Percentiles rank a stretch among this genome's conserved stretches.
Conservation (phyloP, 2,888 invertebrate species). For the Punctoribates punctum region DNA sequence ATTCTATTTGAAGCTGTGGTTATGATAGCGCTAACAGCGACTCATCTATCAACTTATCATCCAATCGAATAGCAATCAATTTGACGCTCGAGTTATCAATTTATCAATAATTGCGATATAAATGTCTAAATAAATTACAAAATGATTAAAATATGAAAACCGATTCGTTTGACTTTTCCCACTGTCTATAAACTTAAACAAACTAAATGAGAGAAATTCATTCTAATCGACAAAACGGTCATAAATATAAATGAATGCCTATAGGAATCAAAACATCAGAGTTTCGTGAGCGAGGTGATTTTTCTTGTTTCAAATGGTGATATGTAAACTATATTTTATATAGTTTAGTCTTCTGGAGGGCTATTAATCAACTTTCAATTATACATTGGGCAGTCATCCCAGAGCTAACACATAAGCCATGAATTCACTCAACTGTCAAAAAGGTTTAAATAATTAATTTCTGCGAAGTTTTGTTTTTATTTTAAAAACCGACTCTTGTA, state of each 20-base stretch:
- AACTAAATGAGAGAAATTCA: background rate
- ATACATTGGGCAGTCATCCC: background rate
- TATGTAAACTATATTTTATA: too few species aligned
- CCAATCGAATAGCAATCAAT: background rate
- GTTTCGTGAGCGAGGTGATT: too few species aligned
- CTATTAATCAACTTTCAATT: conserved; percentile 23
- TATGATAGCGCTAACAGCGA: background rate
- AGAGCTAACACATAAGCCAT: too few species aligned
- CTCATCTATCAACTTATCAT: background rate
- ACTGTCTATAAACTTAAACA: background rate
- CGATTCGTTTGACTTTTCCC: background rate
- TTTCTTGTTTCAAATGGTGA: too few species aligned
- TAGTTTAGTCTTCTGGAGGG: background rate
- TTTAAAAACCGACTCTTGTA: background rate
- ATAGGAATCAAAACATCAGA: too few species aligned
- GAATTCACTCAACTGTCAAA: conserved; percentile 8
- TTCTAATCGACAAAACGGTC: too few species aligned
- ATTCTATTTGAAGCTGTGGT: too few species aligned
- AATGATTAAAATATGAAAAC: background rate
- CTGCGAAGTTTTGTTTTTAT: background rate
- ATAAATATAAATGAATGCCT: too few species aligned
- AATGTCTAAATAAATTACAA: conserved; percentile 16
- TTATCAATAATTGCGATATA: conserved; percentile 9
- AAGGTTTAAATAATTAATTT: background rate
- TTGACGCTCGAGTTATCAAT: background rate